These are phyloP conservation scores for Corella eumyota DNA, from an alignment of 23 tunicate genomes.

Conservation along the genomic window DNA sequence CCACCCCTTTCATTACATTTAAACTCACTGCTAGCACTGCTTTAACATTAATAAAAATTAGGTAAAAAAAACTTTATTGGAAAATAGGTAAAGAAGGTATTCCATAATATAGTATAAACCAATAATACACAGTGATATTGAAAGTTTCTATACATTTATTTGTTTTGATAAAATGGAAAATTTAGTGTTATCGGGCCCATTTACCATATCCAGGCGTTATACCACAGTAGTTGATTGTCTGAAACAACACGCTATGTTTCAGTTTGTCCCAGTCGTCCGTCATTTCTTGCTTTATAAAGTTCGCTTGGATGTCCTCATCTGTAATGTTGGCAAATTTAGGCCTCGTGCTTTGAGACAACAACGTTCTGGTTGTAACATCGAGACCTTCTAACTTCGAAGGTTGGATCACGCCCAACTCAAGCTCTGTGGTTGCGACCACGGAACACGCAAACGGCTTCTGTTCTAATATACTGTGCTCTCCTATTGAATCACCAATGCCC, in stretches of 20 bases:
- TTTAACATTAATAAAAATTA: too few species aligned
- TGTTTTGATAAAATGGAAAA: too few species aligned
- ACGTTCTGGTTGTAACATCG: slow-evolving; percentile 64
- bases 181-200: too few species aligned
- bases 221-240: slow-evolving; percentile 80
- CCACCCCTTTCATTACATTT: too few species aligned
- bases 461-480: slow-evolving; percentile 65
- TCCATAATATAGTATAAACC: too few species aligned
- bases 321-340: slow-evolving; percentile 60
- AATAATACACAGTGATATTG: too few species aligned
- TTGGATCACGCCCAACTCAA: slow-evolving; percentile 46
- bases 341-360: slow-evolving; percentile 46
- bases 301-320: slow-evolving; percentile 68
- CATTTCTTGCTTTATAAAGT: slow-evolving; percentile 72
- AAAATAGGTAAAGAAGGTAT: too few species aligned
- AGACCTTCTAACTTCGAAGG: slow-evolving; percentile 34
- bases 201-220: slow-evolving; percentile 85
- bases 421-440: slow-evolving; percentile 36
- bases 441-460: slow-evolving; percentile 40
- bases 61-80: too few species aligned
- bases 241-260: slow-evolving; percentile 57
- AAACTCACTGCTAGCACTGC: too few species aligned
- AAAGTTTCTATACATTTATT: too few species aligned
- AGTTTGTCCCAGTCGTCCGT: slow-evolving; percentile 67
- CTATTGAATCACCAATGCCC: slow-evolving; percentile 48